A percentile compares a stretch with the other conserved stretches of the same genome.
These are phyloP conservation scores for Sicus ferrugineus DNA, from an alignment of 2,888 invertebrate genomes.

Conservation along the genomic window DNA sequence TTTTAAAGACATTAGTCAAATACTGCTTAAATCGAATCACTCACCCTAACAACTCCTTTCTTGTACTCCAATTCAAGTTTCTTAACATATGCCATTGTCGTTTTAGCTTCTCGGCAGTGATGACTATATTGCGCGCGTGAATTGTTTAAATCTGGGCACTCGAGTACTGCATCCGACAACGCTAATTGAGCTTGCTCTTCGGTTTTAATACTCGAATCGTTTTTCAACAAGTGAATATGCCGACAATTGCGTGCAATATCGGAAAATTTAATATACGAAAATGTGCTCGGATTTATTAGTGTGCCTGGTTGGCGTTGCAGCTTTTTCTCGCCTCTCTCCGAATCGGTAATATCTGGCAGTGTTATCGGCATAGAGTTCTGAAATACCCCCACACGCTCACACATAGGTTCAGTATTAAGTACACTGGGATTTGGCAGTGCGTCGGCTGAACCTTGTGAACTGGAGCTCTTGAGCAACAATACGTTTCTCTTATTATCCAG, in stretches of 20 bases:
- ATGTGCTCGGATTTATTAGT: background rate
- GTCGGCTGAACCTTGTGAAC: constrained; percentile 30
- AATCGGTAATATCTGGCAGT: background rate
- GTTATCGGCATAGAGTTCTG: background rate
- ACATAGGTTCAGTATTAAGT: constrained; percentile 37
- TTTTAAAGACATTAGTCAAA: too few species aligned
- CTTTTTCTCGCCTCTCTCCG: constrained; percentile 11
- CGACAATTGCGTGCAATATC: constrained; percentile 1
- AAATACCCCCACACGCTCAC: constrained; percentile 41
- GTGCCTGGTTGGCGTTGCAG: background rate
- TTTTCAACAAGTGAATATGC: background rate
- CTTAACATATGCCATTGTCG: constrained; percentile 45
- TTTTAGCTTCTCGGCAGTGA: constrained; percentile 56
- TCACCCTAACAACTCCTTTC: constrained; percentile 60
- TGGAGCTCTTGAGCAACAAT: constrained; percentile 30
- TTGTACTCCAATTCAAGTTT: constrained; percentile 51
- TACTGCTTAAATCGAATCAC: constrained; percentile 17
- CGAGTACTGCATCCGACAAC: constrained; percentile 1
- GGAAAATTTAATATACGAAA: background rate
- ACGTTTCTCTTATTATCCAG: constrained; percentile 10
- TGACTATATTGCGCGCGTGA: constrained; percentile 5
- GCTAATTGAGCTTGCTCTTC: background rate
- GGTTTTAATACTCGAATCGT: background rate
- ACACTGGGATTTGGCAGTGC: constrained; percentile 39
- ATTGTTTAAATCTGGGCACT: background rate